A percentile compares a stretch with the other conserved stretches of the same genome.
Conservation (phyloP, 2,113 vertebrate species). For the Chlamydotis undulata region DNA sequence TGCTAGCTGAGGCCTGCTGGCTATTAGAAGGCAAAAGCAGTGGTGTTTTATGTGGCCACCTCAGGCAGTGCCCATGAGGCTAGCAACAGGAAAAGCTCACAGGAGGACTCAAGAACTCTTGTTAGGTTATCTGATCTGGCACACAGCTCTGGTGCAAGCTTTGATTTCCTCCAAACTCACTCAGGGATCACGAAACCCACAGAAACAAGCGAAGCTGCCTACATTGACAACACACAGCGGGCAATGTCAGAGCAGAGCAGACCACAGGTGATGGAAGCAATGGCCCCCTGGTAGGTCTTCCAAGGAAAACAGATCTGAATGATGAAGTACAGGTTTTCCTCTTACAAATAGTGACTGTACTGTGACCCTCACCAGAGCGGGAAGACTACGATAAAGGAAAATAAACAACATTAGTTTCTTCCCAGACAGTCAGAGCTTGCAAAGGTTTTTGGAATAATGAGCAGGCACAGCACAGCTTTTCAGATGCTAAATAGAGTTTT, state of each 20-base stretch:
- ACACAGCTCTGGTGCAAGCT: neutral
- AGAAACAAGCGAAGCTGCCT: neutral
- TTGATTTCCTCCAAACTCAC: neutral
- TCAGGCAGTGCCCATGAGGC: neutral
- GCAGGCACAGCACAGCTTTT: neutral
- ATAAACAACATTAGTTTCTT: neutral
- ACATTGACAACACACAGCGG: rapidly evolving
- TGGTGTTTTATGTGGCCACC: neutral
- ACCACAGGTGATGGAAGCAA: neutral
- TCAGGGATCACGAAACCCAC: neutral
- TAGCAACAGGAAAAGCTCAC: neutral
- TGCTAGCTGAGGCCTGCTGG: neutral
- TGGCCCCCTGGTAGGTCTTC: neutral
- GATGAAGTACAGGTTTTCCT: neutral
- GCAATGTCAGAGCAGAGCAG: neutral
- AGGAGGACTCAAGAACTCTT: neutral
- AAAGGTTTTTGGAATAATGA: neutral
- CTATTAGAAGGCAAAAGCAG: neutral
- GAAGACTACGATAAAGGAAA: neutral
- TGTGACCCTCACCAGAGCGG: rapidly evolving
- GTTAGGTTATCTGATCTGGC: neutral
- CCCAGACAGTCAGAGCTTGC: neutral
- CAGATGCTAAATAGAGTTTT: neutral
- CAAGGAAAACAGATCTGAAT: neutral
- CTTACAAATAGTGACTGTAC: neutral